Percentiles rank a stretch among this genome's conserved stretches.
Evolutionary conservation across 2,888 invertebrate genomes (phyloP).

Genomic region (Odiellus spinosus): DNA sequence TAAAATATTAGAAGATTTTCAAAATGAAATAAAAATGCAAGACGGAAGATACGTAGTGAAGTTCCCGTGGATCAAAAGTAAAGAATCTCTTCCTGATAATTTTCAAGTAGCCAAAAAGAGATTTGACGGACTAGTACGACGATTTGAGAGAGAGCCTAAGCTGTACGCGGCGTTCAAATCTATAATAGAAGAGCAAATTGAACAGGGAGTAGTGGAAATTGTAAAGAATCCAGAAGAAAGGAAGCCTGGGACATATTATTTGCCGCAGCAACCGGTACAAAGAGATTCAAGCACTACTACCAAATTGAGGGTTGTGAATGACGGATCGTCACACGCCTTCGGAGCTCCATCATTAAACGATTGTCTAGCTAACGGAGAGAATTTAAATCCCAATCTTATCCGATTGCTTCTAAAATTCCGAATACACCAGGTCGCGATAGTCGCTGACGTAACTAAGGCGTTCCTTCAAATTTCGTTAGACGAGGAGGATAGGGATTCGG

Average conservation of each 20-base stretch:
- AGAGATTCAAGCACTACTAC: slow-evolving; percentile 3
- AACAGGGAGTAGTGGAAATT: background rate
- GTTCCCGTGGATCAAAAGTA: no score
- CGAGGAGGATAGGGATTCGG: slow-evolving; percentile 2
- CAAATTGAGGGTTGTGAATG: slow-evolving; percentile 5
- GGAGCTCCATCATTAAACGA: slow-evolving; percentile 5
- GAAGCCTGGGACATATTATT: slow-evolving; percentile 1
- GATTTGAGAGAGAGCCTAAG: background rate
- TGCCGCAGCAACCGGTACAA: slow-evolving; percentile 6
- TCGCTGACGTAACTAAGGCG: slow-evolving; percentile 5
- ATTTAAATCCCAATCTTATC: slow-evolving; percentile 3
- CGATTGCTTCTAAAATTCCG: slow-evolving; percentile 1
- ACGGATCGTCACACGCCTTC: slow-evolving; percentile 4
- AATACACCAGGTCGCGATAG: slow-evolving; percentile 10
- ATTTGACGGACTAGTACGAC: background rate
- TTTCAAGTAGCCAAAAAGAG: slow-evolving; percentile 1
- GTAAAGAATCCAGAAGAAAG: background rate
- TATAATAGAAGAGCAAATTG: no score
- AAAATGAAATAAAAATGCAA: no score
- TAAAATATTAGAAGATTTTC: background rate
- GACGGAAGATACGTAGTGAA: no score
- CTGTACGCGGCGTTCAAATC: background rate
- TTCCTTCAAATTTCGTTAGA: slow-evolving; percentile 5
- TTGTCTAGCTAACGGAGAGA: slow-evolving; percentile 2
- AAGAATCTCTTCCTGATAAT: background rate